Conservation (phyloP, 2,888 invertebrate genomes). For the Diploptera punctata region DNA sequence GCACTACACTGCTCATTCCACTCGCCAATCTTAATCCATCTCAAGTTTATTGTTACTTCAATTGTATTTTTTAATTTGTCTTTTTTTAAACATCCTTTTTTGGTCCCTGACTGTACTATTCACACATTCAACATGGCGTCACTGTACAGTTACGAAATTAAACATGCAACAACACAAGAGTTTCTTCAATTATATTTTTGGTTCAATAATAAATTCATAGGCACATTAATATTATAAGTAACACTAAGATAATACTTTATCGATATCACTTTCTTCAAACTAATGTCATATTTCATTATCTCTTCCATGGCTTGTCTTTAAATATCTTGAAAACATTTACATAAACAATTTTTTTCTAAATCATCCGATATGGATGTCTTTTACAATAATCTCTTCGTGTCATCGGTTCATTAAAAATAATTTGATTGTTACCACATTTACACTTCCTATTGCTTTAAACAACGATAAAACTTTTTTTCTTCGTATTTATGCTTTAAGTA, state of each 20-base stretch:
- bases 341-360: background rate
- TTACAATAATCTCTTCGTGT: conserved; percentile 6
- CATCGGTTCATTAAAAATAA: conserved; percentile 26
- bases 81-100: conserved; percentile 1
- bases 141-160: background rate
- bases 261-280: background rate
- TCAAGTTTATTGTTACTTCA: background rate
- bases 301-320: background rate
- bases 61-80: background rate
- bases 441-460: conserved; percentile 17
- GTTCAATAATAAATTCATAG: conserved; percentile 1
- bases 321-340: conserved; percentile 7
- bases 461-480: conserved; percentile 9
- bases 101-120: conserved; percentile 10
- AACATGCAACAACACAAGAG: conserved; percentile 20
- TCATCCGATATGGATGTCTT: too few species aligned
- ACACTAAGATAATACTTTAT: background rate
- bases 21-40: too few species aligned
- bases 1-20: too few species aligned
- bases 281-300: background rate
- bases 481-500: background rate
- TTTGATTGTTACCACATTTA: conserved; percentile 7
- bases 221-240: conserved; percentile 21
- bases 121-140: conserved; percentile 1
- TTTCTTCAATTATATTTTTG: background rate